phyloP scores from a whole-genome alignment of 92 coral and sea anemone genomes.

The Siderastrea radians region DNA sequence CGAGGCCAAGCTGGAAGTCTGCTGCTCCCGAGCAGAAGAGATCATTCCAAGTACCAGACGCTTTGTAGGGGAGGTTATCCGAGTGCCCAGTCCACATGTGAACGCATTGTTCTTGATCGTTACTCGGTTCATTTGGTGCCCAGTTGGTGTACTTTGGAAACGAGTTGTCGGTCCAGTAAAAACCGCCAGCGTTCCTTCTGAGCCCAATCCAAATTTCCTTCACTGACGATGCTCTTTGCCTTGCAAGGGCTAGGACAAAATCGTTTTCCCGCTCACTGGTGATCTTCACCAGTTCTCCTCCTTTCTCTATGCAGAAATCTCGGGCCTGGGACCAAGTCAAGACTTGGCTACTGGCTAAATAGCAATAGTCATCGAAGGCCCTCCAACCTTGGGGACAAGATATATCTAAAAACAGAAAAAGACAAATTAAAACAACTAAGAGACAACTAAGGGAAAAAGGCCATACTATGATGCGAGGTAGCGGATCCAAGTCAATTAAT shows the following conservation, averaged over 20 bases:
- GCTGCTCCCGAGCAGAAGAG: background rate
- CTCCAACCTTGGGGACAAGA: background rate
- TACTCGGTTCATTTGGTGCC: constrained; percentile 35
- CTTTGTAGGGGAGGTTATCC: background rate
- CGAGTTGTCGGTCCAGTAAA: constrained; percentile 44
- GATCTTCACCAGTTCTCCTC: constrained; percentile 47
- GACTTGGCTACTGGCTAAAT: background rate
- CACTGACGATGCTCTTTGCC: background rate
- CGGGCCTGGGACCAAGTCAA: constrained; percentile 28
- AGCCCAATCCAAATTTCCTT: constrained; percentile 32
- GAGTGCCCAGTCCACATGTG: constrained; percentile 15
- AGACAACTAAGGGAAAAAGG: no score
- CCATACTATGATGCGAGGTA: no score
- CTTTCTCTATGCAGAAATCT: background rate
- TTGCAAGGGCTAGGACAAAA: constrained; percentile 24
- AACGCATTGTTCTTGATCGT: constrained; percentile 17
- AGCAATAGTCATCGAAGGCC: constrained; percentile 9
- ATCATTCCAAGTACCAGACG: constrained; percentile 42
- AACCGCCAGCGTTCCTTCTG: background rate
- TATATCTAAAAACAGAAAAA: background rate
- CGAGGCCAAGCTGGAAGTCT: background rate
- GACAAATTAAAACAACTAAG: background rate
- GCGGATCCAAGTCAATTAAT: no score
- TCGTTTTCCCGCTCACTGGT: constrained; percentile 28
- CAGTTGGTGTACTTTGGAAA: constrained; percentile 29